Percentiles rank a stretch among this genome's conserved stretches.
phyloP scores from a whole-genome alignment of 2,797 vertebrate genomes.

The Meriones psammophilus region DNA sequence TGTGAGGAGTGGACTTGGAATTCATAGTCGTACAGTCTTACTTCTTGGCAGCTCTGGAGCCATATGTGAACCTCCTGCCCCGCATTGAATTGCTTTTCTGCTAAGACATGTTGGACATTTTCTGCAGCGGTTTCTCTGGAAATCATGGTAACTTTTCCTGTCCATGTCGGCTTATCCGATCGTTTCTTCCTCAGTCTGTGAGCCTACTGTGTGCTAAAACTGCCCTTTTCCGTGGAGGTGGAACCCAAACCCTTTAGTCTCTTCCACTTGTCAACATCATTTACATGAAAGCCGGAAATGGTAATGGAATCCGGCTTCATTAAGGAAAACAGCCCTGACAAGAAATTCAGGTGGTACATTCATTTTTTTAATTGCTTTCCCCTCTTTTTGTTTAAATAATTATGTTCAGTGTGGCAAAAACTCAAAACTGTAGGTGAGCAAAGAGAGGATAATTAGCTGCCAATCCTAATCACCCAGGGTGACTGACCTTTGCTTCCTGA shows the following conservation, averaged over 20 bases:
- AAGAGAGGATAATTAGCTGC: conserved; percentile 43
- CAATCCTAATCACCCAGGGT: neutral
- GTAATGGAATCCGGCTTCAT: conserved; percentile 44
- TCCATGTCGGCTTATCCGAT: neutral
- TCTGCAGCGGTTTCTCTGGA: neutral
- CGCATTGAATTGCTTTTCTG: neutral
- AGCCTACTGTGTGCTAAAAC: neutral
- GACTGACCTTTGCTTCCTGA: conserved; percentile 21
- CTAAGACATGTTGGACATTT: neutral
- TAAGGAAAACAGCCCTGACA: conserved; percentile 53
- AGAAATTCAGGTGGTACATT: conserved; percentile 58
- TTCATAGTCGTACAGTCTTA: neutral
- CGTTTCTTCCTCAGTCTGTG: neutral
- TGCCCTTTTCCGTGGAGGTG: no score
- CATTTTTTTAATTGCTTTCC: neutral
- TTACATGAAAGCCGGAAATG: neutral
- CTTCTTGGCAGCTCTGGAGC: neutral
- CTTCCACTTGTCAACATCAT: neutral
- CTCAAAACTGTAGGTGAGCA: conserved; percentile 44
- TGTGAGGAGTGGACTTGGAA: neutral
- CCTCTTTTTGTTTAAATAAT: conserved; percentile 57
- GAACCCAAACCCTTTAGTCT: neutral
- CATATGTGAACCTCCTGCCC: no score
- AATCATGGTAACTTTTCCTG: neutral
- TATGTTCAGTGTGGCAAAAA: conserved; percentile 53